Evolutionary conservation across 2,113 vertebrate species (phyloP), one percentile per base, ranked within the genome.

Genomic region (Phycodurus eques): DNA sequence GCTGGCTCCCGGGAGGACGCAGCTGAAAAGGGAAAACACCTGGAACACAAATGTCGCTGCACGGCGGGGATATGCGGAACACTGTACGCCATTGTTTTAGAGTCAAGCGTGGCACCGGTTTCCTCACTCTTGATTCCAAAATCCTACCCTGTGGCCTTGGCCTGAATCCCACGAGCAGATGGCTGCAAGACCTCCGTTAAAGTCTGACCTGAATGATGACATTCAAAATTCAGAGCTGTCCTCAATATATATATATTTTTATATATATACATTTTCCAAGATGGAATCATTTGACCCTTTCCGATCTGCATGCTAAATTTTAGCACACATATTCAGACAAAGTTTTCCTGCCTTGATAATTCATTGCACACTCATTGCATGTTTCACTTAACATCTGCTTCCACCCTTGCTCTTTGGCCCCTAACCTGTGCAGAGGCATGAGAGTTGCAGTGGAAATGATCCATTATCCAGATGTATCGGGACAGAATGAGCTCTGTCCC

Each of bases 141-240:
- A 79, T 73, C 70, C 71, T 83, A 76, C 86, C 92, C 87, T 42
- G 76, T 88, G 85, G 91, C 86, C 89, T 88, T 90, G 92, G 90
- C 87, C 74, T 69, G 77, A 73, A 74, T 89, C 85, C 85, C 80
- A 78, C 73, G 78, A 89, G 89, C 91, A 94, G 92, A 94, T 93
- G 92, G 93, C 79, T 77, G 68, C 72, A 85, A 82, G 84, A 92
- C 88, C 86, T 69, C 77, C 79, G 87, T 90, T 89, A 74, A 90
- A 83, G 81, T 86, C 86, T 92, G 93, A 92, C 92, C 92, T 85
- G 90, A 91, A 91, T 91, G 90, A 71, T 80, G 46, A 83, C 86
- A 89, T 83, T 68, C 75, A 75, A 85, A 77, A 77, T 78, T 81
- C 61, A 81, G 72, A 80, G 75, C 59, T 75, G 63, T 53, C 80